Evolutionary conservation across 1,140 invertebrate genomes (phyloP), one percentile per base, ranked within the genome.

Genomic region (Aradophagus sp.): DNA sequence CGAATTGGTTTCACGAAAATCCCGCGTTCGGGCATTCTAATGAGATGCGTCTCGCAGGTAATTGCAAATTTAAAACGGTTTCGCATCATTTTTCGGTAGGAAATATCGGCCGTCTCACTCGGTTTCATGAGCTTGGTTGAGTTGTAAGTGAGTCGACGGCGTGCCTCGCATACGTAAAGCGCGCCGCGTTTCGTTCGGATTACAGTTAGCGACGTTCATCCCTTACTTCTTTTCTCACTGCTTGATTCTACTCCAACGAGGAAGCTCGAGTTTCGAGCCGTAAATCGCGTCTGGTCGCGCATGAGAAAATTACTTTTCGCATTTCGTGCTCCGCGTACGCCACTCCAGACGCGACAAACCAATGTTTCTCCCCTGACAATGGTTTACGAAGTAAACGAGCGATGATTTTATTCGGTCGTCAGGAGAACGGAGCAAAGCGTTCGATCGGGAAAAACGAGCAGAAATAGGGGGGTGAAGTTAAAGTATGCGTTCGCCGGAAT

Each of bases 261-360:
- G 29, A 48, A 42, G 39, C 52, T 69, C 66, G 39, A 65, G 42
- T 58, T 39, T 67, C 65, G 58, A 75, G 53, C 68, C 68, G 63
- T 75, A 72, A 75, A 75, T 72, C 58, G 56, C 66, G 56, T 67
- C 52, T 70, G 67, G 56, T 66, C 53, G 68, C 63, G 65, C 59
- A 62, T 72, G 73, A 68, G 73, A 72, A 75, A 75, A 75, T 75
- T 73, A 72, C 68, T 75, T 75, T 69, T 75, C 69, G 36, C 50
- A 53, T 50, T 56, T 65, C 68, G 65, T 67, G 53, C 63, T 58
- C 26, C 59, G 38, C 29, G 61, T 69, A 65, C 59, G 44, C 23
- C 55, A 61, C 48, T 61, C 47, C 19, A 10, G 42, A 31, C 29
- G 55, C 59, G 65, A 68, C 63, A 65, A 67, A 63, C 58, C 58